A percentile compares a stretch with the other conserved stretches of the same genome.
Conservation (phyloP, 2,797 vertebrate genomes). For the Lindbergichthys nudifrons region DNA sequence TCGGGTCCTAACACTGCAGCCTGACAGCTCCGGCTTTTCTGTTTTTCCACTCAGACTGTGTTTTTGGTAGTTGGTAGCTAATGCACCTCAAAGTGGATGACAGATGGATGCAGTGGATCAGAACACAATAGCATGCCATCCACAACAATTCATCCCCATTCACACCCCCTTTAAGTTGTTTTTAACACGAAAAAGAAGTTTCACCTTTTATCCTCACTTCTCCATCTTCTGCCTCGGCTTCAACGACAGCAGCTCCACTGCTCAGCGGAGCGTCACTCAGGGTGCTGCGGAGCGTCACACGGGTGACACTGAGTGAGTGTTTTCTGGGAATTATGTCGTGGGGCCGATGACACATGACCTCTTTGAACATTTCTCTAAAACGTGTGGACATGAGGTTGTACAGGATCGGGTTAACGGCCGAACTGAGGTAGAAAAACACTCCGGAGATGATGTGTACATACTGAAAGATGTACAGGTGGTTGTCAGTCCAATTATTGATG, state of each 20-base stretch:
- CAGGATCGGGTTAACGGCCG: conserved; percentile 91
- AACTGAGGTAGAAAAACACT: conserved; percentile 94
- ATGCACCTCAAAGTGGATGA: conserved; percentile 21
- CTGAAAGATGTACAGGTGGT: conserved; percentile 84
- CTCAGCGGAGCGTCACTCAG: conserved; percentile 82
- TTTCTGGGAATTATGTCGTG: conserved; percentile 53
- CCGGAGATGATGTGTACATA: conserved; percentile 91
- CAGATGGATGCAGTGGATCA: conserved; percentile 16
- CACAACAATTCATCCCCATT: background rate
- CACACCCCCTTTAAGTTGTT: background rate
- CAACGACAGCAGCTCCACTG: conserved; percentile 60
- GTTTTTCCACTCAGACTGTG: background rate
- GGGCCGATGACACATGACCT: conserved; percentile 86
- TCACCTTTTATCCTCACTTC: conserved; percentile 71
- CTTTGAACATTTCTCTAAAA: conserved; percentile 94
- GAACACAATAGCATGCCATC: background rate
- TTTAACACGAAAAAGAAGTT: conserved; percentile 62
- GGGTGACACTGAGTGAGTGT: conserved; percentile 86
- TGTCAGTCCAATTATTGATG: conserved; percentile 84
- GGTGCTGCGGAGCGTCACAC: conserved; percentile 86
- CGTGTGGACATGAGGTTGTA: conserved; percentile 97
- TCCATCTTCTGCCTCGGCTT: conserved; percentile 68
- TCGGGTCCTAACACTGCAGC: background rate
- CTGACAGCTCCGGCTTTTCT: conserved; percentile 11
- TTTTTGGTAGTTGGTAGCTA: conserved; percentile 15